A percentile compares a stretch with the other conserved stretches of the same genome.
phyloP scores from a whole-genome alignment of 2,888 invertebrate species.

The Drosophila leonis region DNA sequence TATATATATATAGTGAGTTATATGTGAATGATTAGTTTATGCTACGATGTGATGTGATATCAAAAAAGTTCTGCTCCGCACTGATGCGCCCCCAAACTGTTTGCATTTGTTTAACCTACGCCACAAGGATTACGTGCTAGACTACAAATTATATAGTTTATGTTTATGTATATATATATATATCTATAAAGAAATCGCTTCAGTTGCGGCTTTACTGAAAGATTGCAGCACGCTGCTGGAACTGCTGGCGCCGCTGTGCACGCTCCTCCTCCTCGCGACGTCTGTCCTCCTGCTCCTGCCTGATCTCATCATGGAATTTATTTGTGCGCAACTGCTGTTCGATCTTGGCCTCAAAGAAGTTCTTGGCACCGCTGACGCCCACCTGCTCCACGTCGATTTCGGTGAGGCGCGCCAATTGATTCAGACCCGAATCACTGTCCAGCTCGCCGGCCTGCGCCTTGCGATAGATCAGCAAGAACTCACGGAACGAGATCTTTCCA shows the following conservation, averaged over 20 bases:
- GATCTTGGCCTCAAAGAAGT: conserved; percentile 98
- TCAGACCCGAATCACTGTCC: conserved; percentile 93
- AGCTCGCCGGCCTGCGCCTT: conserved; percentile 97
- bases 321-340: conserved; percentile 92
- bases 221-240: conserved; percentile 94
- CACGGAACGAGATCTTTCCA: conserved; percentile 95
- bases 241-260: conserved; percentile 92
- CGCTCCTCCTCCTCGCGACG: conserved; percentile 93
- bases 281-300: conserved; percentile 95
- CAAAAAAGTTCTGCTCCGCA: conserved; percentile 50
- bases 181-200: neutral
- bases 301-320: conserved; percentile 97
- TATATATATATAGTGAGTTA: conserved; percentile 27
- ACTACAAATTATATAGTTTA: conserved; percentile 51
- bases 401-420: conserved; percentile 93
- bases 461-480: conserved; percentile 92
- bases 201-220: conserved; percentile 87
- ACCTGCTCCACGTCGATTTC: conserved; percentile 97
- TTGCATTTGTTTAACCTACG: conserved; percentile 73
- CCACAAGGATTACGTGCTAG: conserved; percentile 66
- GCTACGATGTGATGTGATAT: conserved; percentile 46
- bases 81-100: conserved; percentile 9
- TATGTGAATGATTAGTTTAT: conserved; percentile 25
- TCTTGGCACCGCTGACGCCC: conserved; percentile 97
- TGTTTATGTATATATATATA: conserved; percentile 8